These are phyloP conservation scores for Clarias fuscus DNA, from an alignment of 2,797 vertebrate species.

Conservation along the genomic window DNA sequence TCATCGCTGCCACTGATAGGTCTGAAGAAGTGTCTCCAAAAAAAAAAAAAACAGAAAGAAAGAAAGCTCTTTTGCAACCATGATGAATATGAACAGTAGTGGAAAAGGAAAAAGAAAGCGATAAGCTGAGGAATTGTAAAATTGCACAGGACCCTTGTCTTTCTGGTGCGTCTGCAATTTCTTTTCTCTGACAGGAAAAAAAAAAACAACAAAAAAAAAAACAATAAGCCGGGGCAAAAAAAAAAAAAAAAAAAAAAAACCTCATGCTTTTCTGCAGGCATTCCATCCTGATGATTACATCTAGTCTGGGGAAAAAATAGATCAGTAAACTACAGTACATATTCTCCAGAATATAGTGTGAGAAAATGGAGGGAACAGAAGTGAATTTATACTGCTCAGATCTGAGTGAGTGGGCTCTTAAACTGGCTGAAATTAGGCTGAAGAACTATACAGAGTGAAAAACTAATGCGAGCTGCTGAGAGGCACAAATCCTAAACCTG, in stretches of 20 bases:
- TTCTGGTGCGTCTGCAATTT: slow-evolving; percentile 24
- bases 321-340: not conserved
- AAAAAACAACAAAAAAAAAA: no score
- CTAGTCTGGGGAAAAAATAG: not conserved
- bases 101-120: slow-evolving; percentile 21
- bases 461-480: slow-evolving; percentile 52
- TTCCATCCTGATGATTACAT: slow-evolving; percentile 29
- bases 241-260: not conserved
- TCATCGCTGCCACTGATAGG: slow-evolving; percentile 48
- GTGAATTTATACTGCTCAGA: slow-evolving; percentile 24
- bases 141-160: slow-evolving; percentile 28
- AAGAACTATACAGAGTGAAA: slow-evolving; percentile 37
- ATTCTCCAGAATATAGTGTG: not conserved
- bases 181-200: slow-evolving; percentile 22
- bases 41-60: not conserved
- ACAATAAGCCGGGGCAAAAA: slow-evolving; percentile 10
- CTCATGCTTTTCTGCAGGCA: not conserved
- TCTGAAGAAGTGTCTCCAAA: slow-evolving; percentile 41
- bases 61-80: slow-evolving; percentile 35
- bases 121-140: slow-evolving; percentile 39
- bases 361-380: slow-evolving; percentile 10
- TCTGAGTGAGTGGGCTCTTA: slow-evolving; percentile 32
- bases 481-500: slow-evolving; percentile 36
- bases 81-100: slow-evolving; percentile 25
- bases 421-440: slow-evolving; percentile 41